These are phyloP conservation scores for human DNA, from an alignment of 2,113 vertebrate species.

Conservation along the genomic window GRCh38 chr6:107764001-107764500, in stretches of 20 bases:
- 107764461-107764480: not conserved
- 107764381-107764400: not conserved
- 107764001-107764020: not conserved
- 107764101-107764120: slow-evolving; percentile 36
- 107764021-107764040: not conserved
- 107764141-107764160: slow-evolving; percentile 36
- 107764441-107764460: not conserved
- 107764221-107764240: not conserved
- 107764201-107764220: not conserved
- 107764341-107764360: not conserved
- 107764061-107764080: not conserved
- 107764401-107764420: not conserved
- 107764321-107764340: not conserved
- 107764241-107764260: not conserved
- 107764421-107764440: not conserved
- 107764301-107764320: not conserved
- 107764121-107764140: slow-evolving; percentile 37
- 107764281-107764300: not conserved
- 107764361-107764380: not conserved
- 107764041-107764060: not conserved
- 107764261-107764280: not conserved
- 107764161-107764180: slow-evolving; percentile 43
- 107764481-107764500: not conserved
- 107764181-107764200: not conserved
- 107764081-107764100: not conserved